Percentiles rank a stretch among this genome's conserved stretches.
These are phyloP conservation scores for Trissolcus brochymenae DNA, from an alignment of 2,888 invertebrate genomes.

Conservation along the genomic window DNA sequence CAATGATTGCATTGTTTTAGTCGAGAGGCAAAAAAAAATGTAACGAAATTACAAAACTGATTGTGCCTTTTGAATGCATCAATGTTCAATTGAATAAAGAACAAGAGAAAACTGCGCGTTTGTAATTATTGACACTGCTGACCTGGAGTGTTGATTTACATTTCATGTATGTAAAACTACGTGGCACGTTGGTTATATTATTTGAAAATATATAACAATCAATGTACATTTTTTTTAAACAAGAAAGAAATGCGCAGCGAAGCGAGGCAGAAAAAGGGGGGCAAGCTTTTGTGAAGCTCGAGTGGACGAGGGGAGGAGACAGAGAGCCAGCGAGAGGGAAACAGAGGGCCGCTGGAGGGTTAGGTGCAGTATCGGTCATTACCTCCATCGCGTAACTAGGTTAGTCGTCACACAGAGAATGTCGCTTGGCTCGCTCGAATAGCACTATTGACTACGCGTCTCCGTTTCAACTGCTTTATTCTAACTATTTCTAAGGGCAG, in stretches of 20 bases:
- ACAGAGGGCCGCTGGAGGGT: conserved; percentile 67
- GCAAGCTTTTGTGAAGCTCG: conserved; percentile 49
- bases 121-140: conserved; percentile 46
- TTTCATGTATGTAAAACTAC: conserved; percentile 29
- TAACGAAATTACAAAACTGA: conserved; percentile 4
- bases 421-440: conserved; percentile 69
- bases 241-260: conserved; percentile 19
- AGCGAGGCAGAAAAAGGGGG: conserved; percentile 40
- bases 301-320: conserved; percentile 32
- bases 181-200: conserved; percentile 13
- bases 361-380: conserved; percentile 77
- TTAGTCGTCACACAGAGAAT: conserved; percentile 76
- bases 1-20: no score
- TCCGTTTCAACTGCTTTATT: conserved; percentile 35
- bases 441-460: conserved; percentile 54
- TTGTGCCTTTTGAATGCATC: conserved; percentile 22
- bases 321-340: conserved; percentile 29
- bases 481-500: conserved; percentile 8
- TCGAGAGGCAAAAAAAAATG: no score
- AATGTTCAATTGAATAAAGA: conserved; percentile 40
- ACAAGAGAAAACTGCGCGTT: conserved; percentile 30
- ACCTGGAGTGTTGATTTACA: conserved; percentile 41
- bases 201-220: conserved; percentile 37
- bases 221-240: conserved; percentile 18
- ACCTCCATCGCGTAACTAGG: conserved; percentile 76